Conservation (phyloP, 2,888 invertebrate genomes). For the Megalurothrips usitatus region DNA sequence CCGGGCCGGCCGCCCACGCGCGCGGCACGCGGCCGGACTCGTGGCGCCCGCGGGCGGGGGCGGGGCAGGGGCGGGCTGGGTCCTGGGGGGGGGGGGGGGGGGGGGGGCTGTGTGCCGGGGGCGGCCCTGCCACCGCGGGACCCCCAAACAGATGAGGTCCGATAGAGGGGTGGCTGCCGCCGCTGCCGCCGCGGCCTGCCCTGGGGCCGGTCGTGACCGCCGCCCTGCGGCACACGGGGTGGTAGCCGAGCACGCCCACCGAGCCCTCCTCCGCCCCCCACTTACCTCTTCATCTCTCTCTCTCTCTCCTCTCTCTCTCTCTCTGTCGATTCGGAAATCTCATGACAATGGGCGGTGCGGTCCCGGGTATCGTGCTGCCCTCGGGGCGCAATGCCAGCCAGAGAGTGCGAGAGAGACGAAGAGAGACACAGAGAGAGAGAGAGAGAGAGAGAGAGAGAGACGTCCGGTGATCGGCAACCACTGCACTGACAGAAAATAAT, state of each 20-base stretch:
- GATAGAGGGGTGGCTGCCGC: not conserved
- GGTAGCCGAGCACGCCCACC: not conserved
- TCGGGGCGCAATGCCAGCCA: not conserved
- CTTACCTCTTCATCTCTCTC: not conserved
- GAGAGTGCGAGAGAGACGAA: not conserved
- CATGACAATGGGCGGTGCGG: not conserved
- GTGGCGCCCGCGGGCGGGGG: not conserved
- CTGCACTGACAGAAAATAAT: too few relatives aligned
- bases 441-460: not conserved
- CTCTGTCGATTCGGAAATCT: not conserved
- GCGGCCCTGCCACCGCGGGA: not conserved
- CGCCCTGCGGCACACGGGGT: not conserved
- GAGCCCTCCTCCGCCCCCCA: too few relatives aligned
- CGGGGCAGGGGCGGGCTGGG: not conserved
- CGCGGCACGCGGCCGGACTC: not conserved
- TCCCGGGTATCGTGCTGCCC: not conserved
- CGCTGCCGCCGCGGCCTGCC: not conserved
- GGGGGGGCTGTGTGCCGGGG: not conserved
- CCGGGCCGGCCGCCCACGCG: not conserved
- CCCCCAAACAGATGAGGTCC: not conserved
- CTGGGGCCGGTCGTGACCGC: not conserved
- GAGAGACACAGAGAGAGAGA: not conserved
- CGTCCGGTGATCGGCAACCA: too few relatives aligned
- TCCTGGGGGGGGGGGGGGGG: not conserved
- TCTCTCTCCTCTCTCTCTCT: not conserved